Conservation (phyloP, 23 tunicate species). For the Corella eumyota region DNA sequence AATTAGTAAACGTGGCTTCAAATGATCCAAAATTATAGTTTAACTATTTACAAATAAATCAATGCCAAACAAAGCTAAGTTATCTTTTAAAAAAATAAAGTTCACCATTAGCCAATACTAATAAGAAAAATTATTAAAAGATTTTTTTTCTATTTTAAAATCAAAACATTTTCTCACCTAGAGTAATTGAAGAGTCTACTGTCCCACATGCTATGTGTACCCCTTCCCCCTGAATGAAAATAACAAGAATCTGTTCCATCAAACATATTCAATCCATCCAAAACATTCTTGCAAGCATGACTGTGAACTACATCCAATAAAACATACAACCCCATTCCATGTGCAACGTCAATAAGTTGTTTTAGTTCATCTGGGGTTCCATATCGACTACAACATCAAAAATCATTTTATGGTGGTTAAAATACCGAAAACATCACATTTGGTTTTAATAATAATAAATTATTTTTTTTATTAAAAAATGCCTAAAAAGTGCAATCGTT, state of each 20-base stretch:
- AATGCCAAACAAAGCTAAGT: too few relatives aligned
- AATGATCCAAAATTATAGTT: too few relatives aligned
- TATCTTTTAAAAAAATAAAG: too few relatives aligned
- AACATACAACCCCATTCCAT: constrained; percentile 82
- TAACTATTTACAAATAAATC: too few relatives aligned
- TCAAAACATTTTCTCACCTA: too few relatives aligned
- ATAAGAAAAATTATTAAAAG: too few relatives aligned
- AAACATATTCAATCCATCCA: constrained; percentile 90
- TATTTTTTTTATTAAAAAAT: too few relatives aligned
- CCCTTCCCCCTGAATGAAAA: constrained; percentile 80
- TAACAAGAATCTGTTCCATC: constrained; percentile 88
- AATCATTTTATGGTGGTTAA: background rate
- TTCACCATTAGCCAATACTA: too few relatives aligned
- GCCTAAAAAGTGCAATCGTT: too few relatives aligned
- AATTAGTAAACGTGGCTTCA: too few relatives aligned
- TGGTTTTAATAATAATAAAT: too few relatives aligned
- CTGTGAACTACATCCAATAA: constrained; percentile 97
- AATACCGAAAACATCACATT: background rate
- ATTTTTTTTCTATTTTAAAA: too few relatives aligned
- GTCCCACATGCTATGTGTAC: constrained; percentile 84
- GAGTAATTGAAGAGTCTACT: constrained; percentile 83
- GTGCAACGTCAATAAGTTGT: constrained; percentile 82
- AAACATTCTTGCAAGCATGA: constrained; percentile 94
- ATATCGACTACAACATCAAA: constrained; percentile 72
- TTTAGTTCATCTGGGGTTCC: constrained; percentile 97